phyloP scores from a whole-genome alignment of 1,140 invertebrate genomes.

The Asbolus verrucosus region DNA sequence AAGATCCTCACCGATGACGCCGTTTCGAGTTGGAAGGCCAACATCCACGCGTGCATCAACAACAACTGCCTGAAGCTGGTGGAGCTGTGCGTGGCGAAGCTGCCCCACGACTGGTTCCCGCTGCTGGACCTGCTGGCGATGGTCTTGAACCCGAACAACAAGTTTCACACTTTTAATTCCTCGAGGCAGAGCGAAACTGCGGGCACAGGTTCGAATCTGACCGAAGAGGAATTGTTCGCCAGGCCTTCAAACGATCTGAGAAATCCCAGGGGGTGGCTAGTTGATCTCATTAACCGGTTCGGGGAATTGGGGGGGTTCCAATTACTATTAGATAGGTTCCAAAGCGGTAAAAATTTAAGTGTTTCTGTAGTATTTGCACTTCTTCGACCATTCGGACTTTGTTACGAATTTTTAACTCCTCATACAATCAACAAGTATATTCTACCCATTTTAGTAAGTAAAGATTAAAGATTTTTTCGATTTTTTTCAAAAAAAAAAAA shows the following conservation, averaged over 20 bases:
- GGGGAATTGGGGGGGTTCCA: conserved; percentile 91
- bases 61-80: conserved; percentile 93
- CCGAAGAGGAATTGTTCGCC: conserved; percentile 85
- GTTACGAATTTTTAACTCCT: conserved; percentile 91
- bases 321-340: conserved; percentile 88
- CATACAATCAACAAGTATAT: conserved; percentile 93
- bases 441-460: conserved; percentile 89
- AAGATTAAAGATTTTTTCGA: too few relatives aligned
- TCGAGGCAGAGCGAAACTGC: conserved; percentile 85
- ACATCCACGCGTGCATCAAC: conserved; percentile 96
- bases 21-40: conserved; percentile 96
- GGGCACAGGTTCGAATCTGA: conserved; percentile 70
- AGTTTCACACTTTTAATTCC: conserved; percentile 94
- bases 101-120: conserved; percentile 94
- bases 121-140: conserved; percentile 92
- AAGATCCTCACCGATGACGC: conserved; percentile 99
- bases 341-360: conserved; percentile 77
- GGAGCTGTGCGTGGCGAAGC: conserved; percentile 90
- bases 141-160: conserved; percentile 71
- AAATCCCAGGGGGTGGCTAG: conserved; percentile 90
- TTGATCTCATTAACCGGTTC: conserved; percentile 96
- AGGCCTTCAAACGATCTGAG: conserved; percentile 81
- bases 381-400: conserved; percentile 91
- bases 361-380: conserved; percentile 87
- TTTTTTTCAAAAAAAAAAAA: too few relatives aligned